Evolutionary conservation across 2,113 vertebrate genomes (phyloP).

Genomic region (Passer domesticus): DNA sequence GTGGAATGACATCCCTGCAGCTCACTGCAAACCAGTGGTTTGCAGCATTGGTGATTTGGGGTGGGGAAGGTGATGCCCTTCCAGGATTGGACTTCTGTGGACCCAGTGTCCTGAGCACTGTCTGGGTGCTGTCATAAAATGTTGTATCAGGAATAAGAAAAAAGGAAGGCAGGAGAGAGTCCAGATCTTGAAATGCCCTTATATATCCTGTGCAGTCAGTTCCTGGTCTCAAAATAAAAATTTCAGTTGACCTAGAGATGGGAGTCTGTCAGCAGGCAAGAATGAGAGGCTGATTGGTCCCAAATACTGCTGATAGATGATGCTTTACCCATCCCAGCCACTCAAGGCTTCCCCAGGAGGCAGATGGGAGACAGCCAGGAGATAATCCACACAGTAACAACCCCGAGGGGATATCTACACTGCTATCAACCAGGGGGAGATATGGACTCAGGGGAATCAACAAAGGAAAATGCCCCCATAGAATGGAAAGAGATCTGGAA

Average conservation of each 20-base stretch:
- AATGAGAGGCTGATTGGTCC: neutral
- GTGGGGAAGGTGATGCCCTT: neutral
- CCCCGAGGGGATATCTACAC: fast-evolving
- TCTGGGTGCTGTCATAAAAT: neutral
- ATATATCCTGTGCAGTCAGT: neutral
- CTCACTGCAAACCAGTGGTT: fast-evolving
- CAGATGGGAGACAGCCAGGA: fast-evolving
- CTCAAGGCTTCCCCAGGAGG: neutral
- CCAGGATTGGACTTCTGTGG: neutral
- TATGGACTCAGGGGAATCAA: fast-evolving
- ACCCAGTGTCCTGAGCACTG: neutral
- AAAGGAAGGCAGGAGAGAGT: neutral
- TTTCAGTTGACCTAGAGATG: neutral
- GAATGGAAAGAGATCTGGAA: neutral
- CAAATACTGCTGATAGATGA: neutral
- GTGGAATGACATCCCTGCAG: neutral
- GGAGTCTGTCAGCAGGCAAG: neutral
- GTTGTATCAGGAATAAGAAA: neutral
- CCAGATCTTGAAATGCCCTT: neutral
- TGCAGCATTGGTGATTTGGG: fast-evolving
- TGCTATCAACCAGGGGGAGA: fast-evolving
- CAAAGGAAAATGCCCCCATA: neutral
- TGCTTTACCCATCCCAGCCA: neutral
- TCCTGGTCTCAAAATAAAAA: neutral
- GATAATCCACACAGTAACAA: fast-evolving